A percentile compares a stretch with the other conserved stretches of the same genome.
phyloP scores from a whole-genome alignment of 2,888 invertebrate species.

The Erpobdella octoculata region DNA sequence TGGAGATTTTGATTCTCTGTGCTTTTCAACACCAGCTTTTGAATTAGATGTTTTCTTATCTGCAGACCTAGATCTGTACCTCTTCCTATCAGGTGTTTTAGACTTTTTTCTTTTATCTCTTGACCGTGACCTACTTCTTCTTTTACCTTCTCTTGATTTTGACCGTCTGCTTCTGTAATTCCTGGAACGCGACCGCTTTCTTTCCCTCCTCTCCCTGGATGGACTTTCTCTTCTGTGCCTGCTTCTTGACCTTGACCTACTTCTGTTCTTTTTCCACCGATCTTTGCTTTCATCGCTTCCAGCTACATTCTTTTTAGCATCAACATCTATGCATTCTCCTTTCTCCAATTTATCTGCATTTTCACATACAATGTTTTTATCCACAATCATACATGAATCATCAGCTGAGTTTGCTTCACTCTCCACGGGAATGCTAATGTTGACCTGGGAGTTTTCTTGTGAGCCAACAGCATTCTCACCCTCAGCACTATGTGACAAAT shows the following conservation, averaged over 20 bases:
- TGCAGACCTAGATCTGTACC: not conserved
- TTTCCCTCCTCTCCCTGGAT: not conserved
- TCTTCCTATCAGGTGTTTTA: not conserved
- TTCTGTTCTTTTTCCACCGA: not conserved
- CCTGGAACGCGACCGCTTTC: not conserved
- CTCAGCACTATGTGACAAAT: too few relatives aligned
- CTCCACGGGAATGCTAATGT: too few relatives aligned
- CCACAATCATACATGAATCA: too few relatives aligned
- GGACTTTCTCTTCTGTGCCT: not conserved
- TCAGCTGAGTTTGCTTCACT: too few relatives aligned
- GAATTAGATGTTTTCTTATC: not conserved
- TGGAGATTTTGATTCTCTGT: not conserved
- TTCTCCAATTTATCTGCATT: too few relatives aligned
- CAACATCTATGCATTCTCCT: too few relatives aligned
- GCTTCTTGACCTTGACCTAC: conserved; percentile 5
- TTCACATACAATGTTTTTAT: too few relatives aligned
- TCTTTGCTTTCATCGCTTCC: too few relatives aligned
- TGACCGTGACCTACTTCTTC: not conserved
- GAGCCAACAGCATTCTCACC: too few relatives aligned
- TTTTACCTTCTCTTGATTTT: not conserved
- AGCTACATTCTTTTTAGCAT: too few relatives aligned
- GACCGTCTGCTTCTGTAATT: not conserved
- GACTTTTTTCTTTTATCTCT: not conserved
- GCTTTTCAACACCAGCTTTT: not conserved
- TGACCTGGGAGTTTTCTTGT: too few relatives aligned